These are phyloP conservation scores for Alcedo atthis DNA, from an alignment of 2,797 vertebrate genomes.

Conservation along the genomic window DNA sequence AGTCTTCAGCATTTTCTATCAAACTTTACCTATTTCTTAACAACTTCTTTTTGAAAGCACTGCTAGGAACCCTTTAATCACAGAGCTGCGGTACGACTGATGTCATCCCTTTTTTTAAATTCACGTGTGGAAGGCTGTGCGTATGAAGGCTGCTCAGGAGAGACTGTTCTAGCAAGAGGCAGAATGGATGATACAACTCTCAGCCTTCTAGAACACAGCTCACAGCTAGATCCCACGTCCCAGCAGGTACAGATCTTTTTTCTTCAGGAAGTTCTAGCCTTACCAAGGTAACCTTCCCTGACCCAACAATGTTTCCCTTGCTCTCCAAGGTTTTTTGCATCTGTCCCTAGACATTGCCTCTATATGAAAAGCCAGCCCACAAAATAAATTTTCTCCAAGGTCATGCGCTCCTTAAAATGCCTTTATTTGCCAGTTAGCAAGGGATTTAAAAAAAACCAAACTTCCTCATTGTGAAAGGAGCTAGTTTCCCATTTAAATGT, in stretches of 20 bases:
- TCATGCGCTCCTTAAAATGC: background rate
- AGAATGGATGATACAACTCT: constrained; percentile 32
- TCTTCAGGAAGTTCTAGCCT: background rate
- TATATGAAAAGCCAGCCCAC: background rate
- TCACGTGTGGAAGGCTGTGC: constrained; percentile 58
- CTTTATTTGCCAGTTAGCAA: background rate
- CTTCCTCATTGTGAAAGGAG: constrained; percentile 10
- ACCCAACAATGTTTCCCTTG: background rate
- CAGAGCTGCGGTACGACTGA: constrained; percentile 39
- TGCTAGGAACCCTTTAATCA: constrained; percentile 25
- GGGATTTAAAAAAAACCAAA: background rate
- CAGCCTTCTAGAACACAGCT: constrained; percentile 6
- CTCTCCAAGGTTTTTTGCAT: background rate
- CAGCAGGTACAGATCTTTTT: constrained; percentile 4
- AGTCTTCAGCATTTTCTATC: background rate
- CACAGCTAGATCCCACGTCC: background rate
- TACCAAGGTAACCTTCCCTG: background rate
- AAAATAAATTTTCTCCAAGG: constrained; percentile 11
- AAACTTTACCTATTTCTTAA: constrained; percentile 24
- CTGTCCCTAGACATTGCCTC: background rate
- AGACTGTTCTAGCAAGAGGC: constrained; percentile 50
- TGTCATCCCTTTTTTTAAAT: constrained; percentile 72
- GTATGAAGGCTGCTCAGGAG: constrained; percentile 51
- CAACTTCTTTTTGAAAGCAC: constrained; percentile 6
- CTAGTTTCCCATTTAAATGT: background rate